These are phyloP conservation scores for Thera britannica DNA, from an alignment of 2,888 invertebrate species.

Conservation along the genomic window DNA sequence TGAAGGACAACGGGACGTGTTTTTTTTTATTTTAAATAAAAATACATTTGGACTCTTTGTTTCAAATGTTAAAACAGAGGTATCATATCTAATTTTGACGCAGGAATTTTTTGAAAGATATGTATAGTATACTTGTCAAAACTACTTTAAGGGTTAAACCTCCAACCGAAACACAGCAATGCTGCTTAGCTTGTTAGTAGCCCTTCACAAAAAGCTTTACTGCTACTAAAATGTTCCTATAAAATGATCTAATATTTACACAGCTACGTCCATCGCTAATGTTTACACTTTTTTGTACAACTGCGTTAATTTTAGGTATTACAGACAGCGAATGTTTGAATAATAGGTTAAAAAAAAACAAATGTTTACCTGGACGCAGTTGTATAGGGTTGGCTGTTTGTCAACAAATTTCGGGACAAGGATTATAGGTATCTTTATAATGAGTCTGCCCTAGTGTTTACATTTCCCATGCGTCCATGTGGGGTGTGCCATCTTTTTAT, in stretches of 20 bases:
- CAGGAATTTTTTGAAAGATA: no score
- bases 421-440: conserved; percentile 57
- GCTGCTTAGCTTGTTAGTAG: no score
- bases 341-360: conserved; percentile 19
- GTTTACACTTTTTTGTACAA: not conserved
- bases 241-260: not conserved
- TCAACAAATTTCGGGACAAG: conserved; percentile 71
- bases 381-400: conserved; percentile 54
- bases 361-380: conserved; percentile 23
- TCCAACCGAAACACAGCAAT: no score
- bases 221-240: not conserved
- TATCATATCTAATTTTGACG: no score
- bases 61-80: no score
- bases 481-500: conserved; percentile 71
- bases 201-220: no score
- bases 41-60: no score
- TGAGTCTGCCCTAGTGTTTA: conserved; percentile 67
- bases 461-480: conserved; percentile 74
- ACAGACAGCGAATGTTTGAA: conserved; percentile 6
- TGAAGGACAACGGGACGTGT: no score
- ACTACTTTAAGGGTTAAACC: no score
- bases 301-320: conserved; percentile 3
- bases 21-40: no score
- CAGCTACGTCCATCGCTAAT: not conserved
- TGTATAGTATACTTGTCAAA: no score